Evolutionary conservation across 1,140 invertebrate genomes (phyloP), one percentile per base, ranked within the genome.

Genomic region (Euwallacea similis): DNA sequence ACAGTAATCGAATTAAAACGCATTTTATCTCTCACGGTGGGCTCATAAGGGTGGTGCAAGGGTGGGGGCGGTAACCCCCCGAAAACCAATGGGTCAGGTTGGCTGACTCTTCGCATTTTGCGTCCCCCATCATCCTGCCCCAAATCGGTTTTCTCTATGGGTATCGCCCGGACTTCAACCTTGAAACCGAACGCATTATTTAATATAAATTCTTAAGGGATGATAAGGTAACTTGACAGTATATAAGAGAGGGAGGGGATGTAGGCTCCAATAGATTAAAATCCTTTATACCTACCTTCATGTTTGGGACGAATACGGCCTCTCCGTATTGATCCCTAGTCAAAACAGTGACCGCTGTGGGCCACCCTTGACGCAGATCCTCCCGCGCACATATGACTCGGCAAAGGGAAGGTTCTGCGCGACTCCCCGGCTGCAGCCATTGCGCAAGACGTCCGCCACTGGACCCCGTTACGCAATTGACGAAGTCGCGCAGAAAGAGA

Each of bases 321-420:
- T 97, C 90, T 0, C 92, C 92, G 81, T 98, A 97, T 83, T 99
- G 97, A 83, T 99, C 96, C 75, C 91, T 88, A 33, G 94, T 93
- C 58, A 93, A 83, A 6, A 99, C 86, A 2, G 91, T 93, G 44
- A 98, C 85, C 55, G 90, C 87, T 0, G 92, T 87, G 7, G 93
- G 91, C 87, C 90, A 92, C 47, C 93, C 92, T 73, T 93, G 94
- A 62, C 90, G 88, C 73, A 96, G 83, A 15, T 90, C 90, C 46
- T 93, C 89, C 56, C 88, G 84, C 6, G 89, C 89, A 77, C 91
- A 90, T 63, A 92, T 83, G 46, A 96, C 87, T 80, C 95, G 90
- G 83, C 94, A 98, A 78, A 90, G 88, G 66, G 88, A 84, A 2
- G 95, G 93, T 84, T 98, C 96, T 1, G 98, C 90, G 66, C 92